A percentile compares a stretch with the other conserved stretches of the same genome.
phyloP scores from a whole-genome alignment of 2,888 invertebrate genomes.

The Dicyrtoma fusca region DNA sequence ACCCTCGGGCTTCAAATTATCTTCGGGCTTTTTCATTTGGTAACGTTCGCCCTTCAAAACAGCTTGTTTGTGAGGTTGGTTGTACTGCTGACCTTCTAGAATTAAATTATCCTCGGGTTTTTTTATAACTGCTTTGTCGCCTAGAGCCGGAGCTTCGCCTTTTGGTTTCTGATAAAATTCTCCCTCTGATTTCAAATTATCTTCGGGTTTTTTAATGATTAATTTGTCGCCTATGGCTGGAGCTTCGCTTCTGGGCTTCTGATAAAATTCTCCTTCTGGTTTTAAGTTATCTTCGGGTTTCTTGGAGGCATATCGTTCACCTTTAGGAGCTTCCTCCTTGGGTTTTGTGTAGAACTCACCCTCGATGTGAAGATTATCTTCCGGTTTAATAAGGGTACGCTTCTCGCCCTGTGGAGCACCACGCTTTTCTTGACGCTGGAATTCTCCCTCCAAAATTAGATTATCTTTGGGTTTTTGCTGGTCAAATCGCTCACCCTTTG shows the following conservation, averaged over 20 bases:
- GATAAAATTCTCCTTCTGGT: conserved; percentile 67
- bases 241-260: conserved; percentile 40
- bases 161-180: conserved; percentile 60
- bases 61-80: conserved; percentile 60
- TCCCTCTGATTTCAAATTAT: conserved; percentile 46
- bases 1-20: conserved; percentile 66
- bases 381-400: conserved; percentile 57
- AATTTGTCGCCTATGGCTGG: conserved; percentile 63
- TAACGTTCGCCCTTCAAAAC: conserved; percentile 67
- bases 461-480: conserved; percentile 63
- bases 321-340: conserved; percentile 48
- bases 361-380: conserved; percentile 65
- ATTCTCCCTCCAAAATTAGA: conserved; percentile 69
- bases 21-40: conserved; percentile 66
- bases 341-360: conserved; percentile 62
- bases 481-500: conserved; percentile 43
- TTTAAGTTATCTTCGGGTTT: conserved; percentile 62
- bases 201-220: conserved; percentile 60
- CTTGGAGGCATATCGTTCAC: conserved; percentile 61
- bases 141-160: conserved; percentile 57
- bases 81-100: conserved; percentile 68
- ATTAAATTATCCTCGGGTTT: conserved; percentile 61
- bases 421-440: conserved; percentile 60
- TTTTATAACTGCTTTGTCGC: conserved; percentile 61
- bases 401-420: conserved; percentile 61